Conservation (phyloP, 2,797 vertebrate genomes). For the Leuciscus waleckii region DNA sequence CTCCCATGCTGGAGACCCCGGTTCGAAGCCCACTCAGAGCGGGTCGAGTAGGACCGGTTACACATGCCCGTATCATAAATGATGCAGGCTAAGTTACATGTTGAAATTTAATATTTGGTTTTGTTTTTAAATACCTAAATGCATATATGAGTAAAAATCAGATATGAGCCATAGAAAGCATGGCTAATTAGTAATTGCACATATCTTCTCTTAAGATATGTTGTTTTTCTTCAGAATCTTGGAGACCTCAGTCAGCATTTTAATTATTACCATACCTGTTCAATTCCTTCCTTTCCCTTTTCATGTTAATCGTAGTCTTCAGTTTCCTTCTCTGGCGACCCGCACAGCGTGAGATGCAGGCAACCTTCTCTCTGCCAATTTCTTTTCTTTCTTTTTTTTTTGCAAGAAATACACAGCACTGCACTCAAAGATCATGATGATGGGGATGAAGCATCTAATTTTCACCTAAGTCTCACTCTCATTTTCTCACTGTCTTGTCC, state of each 20-base stretch:
- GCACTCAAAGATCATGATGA: constrained; percentile 35
- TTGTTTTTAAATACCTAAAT: background rate
- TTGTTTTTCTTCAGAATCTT: background rate
- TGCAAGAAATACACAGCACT: constrained; percentile 28
- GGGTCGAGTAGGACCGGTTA: too few species aligned
- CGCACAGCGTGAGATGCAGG: background rate
- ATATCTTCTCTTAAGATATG: background rate
- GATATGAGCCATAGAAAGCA: background rate
- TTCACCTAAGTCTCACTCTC: constrained; percentile 34
- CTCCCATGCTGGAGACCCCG: too few species aligned
- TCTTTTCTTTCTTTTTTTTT: background rate
- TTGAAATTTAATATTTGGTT: background rate
- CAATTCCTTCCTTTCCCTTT: background rate
- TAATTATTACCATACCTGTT: constrained; percentile 9
- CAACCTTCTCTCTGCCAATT: background rate
- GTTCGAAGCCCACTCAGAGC: too few species aligned
- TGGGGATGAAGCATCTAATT: constrained; percentile 41
- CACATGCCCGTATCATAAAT: background rate
- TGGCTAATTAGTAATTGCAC: background rate
- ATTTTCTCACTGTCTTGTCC: constrained; percentile 18
- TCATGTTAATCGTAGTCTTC: background rate
- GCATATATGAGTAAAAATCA: background rate
- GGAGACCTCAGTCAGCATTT: background rate
- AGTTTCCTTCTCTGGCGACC: background rate
- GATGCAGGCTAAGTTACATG: background rate